Percentiles rank a stretch among this genome's conserved stretches.
These are phyloP conservation scores for Probaryconus sp. DNA, from an alignment of 1,140 invertebrate species.

Conservation along the genomic window DNA sequence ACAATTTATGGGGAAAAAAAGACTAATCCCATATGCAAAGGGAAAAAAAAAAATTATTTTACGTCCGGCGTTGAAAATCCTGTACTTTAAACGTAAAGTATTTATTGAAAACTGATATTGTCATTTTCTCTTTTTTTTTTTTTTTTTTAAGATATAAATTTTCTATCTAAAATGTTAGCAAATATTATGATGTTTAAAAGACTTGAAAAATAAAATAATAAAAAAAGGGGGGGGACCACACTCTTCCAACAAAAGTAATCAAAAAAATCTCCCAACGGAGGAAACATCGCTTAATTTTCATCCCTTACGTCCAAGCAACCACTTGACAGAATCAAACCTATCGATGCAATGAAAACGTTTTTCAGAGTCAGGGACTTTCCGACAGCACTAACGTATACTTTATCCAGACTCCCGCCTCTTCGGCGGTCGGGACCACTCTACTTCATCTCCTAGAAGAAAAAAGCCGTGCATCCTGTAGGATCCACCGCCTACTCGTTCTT, in stretches of 20 bases:
- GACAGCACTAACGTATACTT: conserved; percentile 43
- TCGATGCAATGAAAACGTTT: conserved; percentile 46
- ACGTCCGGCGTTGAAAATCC: too few relatives aligned
- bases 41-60: too few relatives aligned
- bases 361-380: conserved; percentile 33
- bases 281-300: conserved; percentile 22
- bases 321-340: conserved; percentile 29
- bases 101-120: too few relatives aligned
- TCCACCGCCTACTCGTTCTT: conserved; percentile 57
- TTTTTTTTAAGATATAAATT: too few relatives aligned
- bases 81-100: too few relatives aligned
- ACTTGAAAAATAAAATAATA: too few relatives aligned
- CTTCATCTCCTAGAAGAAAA: conserved; percentile 48
- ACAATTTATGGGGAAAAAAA: too few relatives aligned
- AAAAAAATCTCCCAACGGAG: conserved; percentile 8
- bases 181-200: too few relatives aligned
- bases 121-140: too few relatives aligned
- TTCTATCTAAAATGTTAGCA: too few relatives aligned
- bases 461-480: conserved; percentile 37
- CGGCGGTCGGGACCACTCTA: conserved; percentile 44
- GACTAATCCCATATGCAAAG: too few relatives aligned
- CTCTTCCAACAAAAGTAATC: background rate
- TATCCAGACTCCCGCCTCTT: conserved; percentile 33
- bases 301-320: conserved; percentile 14
- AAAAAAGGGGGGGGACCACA: background rate